phyloP scores from a whole-genome alignment of 2,113 vertebrate genomes.

The Limnothrissa miodon region DNA sequence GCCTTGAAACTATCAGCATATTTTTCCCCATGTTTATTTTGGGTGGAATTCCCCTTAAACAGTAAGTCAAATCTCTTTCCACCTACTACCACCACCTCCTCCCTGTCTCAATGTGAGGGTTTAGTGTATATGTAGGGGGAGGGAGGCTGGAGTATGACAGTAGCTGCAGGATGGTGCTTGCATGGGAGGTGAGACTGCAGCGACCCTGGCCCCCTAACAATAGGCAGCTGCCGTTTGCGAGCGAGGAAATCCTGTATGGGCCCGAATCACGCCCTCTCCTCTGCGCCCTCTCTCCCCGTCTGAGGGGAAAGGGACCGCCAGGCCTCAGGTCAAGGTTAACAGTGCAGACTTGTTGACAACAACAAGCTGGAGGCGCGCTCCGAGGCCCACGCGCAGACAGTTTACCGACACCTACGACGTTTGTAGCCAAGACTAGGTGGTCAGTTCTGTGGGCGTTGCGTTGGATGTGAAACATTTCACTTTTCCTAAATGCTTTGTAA shows the following conservation, averaged over 20 bases:
- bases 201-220: conserved; percentile 68
- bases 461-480: background rate
- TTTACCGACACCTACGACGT: background rate
- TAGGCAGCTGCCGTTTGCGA: conserved; percentile 63
- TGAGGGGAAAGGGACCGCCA: conserved; percentile 45
- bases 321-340: conserved; percentile 66
- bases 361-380: conserved; percentile 49
- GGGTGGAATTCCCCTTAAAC: background rate
- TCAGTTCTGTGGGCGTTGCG: background rate
- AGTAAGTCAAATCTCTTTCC: conserved; percentile 6
- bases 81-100: background rate
- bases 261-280: conserved; percentile 61
- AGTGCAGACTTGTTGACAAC: conserved; percentile 61
- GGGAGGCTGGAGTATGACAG: conserved; percentile 16
- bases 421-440: background rate
- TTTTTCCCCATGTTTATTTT: background rate
- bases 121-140: background rate
- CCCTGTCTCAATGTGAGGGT: background rate
- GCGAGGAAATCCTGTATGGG: conserved; percentile 78
- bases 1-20: background rate
- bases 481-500: background rate
- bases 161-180: conserved; percentile 13
- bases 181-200: conserved; percentile 41
- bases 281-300: conserved; percentile 19
- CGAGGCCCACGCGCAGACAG: conserved; percentile 29